Conservation (phyloP, 2,113 vertebrate genomes). For the Anhinga rufa region DNA sequence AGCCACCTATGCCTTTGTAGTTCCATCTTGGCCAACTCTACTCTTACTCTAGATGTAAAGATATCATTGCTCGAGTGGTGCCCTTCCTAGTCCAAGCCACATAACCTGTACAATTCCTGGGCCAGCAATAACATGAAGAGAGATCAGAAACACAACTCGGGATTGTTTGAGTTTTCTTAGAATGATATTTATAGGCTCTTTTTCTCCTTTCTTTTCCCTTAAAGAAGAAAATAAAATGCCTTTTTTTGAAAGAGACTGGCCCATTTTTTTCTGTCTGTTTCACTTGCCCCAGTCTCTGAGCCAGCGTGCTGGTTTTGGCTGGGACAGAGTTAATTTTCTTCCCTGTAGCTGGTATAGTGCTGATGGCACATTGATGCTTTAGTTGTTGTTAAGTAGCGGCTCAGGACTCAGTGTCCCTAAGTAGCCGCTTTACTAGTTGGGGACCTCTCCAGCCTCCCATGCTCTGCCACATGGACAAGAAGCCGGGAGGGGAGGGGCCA, state of each 20-base stretch:
- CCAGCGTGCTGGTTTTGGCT: too few relatives aligned
- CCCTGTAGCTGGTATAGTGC: too few relatives aligned
- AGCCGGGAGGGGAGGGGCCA: too few relatives aligned
- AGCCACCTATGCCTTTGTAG: not conserved
- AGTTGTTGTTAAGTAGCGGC: too few relatives aligned
- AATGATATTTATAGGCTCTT: not conserved
- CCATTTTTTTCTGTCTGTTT: not conserved
- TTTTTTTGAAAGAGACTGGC: not conserved
- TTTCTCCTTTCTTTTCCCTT: not conserved
- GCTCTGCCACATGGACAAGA: too few relatives aligned
- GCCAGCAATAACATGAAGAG: not conserved
- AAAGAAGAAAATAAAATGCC: not conserved
- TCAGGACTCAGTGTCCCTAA: too few relatives aligned
- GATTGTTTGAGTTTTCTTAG: not conserved
- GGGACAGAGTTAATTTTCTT: too few relatives aligned
- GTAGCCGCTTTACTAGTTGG: too few relatives aligned
- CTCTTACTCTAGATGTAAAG: not conserved
- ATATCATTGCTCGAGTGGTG: not conserved
- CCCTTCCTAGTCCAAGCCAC: too few relatives aligned
- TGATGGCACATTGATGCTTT: too few relatives aligned
- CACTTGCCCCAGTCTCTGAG: not conserved
- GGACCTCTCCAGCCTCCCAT: too few relatives aligned
- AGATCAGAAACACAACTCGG: not conserved
- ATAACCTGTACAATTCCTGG: not conserved
- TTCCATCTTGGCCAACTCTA: not conserved